phyloP scores from a whole-genome alignment of 2,888 invertebrate genomes.

The Hypercompe scribonia region DNA sequence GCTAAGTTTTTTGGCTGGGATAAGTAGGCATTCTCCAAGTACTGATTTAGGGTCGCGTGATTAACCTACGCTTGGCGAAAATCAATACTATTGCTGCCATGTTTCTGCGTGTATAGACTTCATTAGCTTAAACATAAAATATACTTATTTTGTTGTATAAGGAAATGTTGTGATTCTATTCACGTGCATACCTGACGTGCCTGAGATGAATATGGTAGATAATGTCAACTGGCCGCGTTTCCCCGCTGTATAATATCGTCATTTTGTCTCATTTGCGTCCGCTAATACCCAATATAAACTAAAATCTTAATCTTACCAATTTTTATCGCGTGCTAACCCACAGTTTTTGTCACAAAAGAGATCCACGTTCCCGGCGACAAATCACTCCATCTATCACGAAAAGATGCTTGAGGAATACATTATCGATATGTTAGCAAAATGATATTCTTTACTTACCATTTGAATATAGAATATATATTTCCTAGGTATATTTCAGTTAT shows the following conservation, averaged over 20 bases:
- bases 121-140: background rate
- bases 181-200: background rate
- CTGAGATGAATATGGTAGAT: no score
- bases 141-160: background rate
- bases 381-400: background rate
- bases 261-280: background rate
- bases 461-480: background rate
- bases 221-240: background rate
- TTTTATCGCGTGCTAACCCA: background rate
- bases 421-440: background rate
- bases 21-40: background rate
- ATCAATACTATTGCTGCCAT: background rate
- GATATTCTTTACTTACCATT: background rate
- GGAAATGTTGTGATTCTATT: background rate
- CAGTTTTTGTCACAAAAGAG: background rate
- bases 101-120: background rate
- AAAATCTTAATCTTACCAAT: background rate
- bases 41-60: background rate
- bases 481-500: background rate
- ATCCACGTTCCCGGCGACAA: background rate
- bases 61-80: background rate
- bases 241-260: background rate
- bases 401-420: background rate
- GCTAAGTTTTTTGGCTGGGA: constrained; percentile 1
- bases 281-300: background rate